phyloP scores from a whole-genome alignment of 2,888 invertebrate genomes.

The Calameuta filiformis region DNA sequence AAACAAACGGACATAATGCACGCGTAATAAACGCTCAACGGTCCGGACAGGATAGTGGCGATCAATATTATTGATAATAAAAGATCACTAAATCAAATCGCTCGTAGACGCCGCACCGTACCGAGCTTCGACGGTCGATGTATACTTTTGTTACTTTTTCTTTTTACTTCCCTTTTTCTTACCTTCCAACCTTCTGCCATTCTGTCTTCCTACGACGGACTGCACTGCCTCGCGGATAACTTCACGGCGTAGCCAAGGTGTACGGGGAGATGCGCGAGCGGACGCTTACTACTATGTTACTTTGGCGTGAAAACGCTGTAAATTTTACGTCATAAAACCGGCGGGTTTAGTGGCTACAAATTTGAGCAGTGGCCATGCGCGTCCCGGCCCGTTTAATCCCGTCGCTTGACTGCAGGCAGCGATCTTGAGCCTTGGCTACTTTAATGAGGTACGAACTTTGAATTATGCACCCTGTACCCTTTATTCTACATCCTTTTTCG shows the following conservation, averaged over 20 bases:
- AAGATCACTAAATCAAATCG: constrained; percentile 50
- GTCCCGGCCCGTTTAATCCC: constrained; percentile 44
- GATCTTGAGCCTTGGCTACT: constrained; percentile 41
- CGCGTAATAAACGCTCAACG: constrained; percentile 14
- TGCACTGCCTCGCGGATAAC: not conserved
- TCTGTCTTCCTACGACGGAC: not conserved
- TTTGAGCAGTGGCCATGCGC: constrained; percentile 48
- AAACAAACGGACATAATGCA: constrained; percentile 9
- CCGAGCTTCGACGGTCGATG: not conserved
- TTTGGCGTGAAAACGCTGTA: constrained; percentile 59
- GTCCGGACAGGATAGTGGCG: constrained; percentile 23
- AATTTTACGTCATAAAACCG: constrained; percentile 59
- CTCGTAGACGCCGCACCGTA: constrained; percentile 6
- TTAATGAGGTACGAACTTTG: constrained; percentile 61
- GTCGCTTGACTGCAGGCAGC: constrained; percentile 2
- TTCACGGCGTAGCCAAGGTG: not conserved
- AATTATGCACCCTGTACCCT: constrained; percentile 52
- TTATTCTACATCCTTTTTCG: constrained; percentile 15
- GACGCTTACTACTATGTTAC: constrained; percentile 52
- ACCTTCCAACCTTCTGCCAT: not conserved
- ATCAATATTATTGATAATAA: constrained; percentile 49
- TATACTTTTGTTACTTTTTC: not conserved
- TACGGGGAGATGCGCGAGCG: constrained; percentile 12
- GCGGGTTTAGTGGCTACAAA: constrained; percentile 62
- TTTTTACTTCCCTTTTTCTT: not conserved